Evolutionary conservation across 2,113 vertebrate species (phyloP), one percentile per base, ranked within the genome.

Genomic region (Hydrochoerus hydrochaeris): DNA sequence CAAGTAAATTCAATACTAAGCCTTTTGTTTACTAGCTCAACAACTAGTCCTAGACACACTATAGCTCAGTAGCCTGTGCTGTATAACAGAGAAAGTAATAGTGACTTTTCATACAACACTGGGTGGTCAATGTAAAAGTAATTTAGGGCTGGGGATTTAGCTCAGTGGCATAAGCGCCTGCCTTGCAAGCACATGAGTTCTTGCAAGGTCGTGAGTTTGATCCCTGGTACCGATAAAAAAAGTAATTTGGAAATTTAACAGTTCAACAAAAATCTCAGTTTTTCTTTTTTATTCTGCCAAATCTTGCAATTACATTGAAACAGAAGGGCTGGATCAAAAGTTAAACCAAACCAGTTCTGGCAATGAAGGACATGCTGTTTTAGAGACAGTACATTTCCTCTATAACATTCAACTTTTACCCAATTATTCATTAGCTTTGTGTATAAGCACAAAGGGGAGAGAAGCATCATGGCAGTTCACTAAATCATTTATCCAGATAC

Each of bases 251-350:
- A 97, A 93, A 92, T 60, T 73, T 54, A 73, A 52, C 95, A 80
- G 46, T 88, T 91, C 41, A 85, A 46, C 80, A 11, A 86, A 85
- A 95, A 5, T 77, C 58, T 65, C 87, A 54, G 11, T 78, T 94
- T 65, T 52, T 52, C 91, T 86, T 65, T n/a, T 54, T 87, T 92
- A 78, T 54, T 73, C 88, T 95, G 41, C 71, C 94, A 95, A 44
- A 78, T 90, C 73, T 93, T 88, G 90, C 84, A 84, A 81, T 93
- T 91, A 60, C 41, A 20, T 90, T 78, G 90, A 95, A 94, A 80
- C 78, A 94, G 88, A 97, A 96, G 94, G 90, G 28, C 85, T 92
- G 81, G 92, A 90, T 97, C 94, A 97, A 95, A 97, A 95, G 95
- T 97, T 90, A 97, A 85, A 96, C 26, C 32, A 46, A 94, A 94